Base-by-base conservation (phyloP, 2,113 vertebrate genomes). In the Gallinago undulata region DNA sequence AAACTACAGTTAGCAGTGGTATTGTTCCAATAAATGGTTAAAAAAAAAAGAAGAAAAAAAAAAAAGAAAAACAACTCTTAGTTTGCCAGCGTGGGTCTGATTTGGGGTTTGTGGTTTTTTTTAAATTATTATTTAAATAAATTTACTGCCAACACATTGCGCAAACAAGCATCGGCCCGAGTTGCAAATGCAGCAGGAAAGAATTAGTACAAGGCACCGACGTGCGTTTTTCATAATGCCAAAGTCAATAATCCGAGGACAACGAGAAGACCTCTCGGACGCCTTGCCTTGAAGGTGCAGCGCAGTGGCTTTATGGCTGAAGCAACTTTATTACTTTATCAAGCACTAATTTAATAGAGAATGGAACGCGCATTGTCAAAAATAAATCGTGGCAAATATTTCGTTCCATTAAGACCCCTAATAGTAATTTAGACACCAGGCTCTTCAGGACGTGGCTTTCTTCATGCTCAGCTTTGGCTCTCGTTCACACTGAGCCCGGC, bases 301-400 rank as follows among this genome's bases (percentile, higher is more conserved):
- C 33, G 3, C 16, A 37, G 69, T 66, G 95, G 92, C 84, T 92
- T 70, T 59, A 77, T 59, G 73, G 67, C 77, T 51, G 66, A 27
- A 84, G 74, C 80, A 80, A 93, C 92, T 92, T 82, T 67, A 93
- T 94, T 79, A 85, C 50, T 75, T 75, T 90, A 96, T 97, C 93
- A 94, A 90, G 93, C 91, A 95, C 84, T 94, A 92, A 97, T 96
- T 97, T 96, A 95, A 87, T 82, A 94, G 86, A 92, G 88, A 87
- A 86, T 85, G 86, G 87, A 96, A 63, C 79, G 76, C 43, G 83
- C 43, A 63, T 25, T 94, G 48, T 89, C 91, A 97, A 97, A 97
- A 97, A 94, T 80, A 97, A 97, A 97, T 94, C 75, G 87, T 62
- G 82, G 72, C 66, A 68, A 93, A 72, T 90, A 93, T 59, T 91